phyloP scores from a whole-genome alignment of 2,888 invertebrate species.

The Scaptodrosophila latifasciaeformis region DNA sequence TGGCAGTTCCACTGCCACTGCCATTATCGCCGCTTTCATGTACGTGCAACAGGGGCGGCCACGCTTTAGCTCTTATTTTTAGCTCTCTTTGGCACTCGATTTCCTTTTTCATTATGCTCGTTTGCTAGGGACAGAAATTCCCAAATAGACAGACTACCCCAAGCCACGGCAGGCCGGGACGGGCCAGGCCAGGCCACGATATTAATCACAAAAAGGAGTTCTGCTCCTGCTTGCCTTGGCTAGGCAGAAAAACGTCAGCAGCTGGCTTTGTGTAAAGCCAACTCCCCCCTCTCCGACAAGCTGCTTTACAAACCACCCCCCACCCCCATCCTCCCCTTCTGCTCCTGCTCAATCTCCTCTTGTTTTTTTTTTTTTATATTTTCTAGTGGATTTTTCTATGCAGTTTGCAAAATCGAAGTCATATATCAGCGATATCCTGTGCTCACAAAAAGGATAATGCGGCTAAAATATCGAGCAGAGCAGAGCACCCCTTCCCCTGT shows the following conservation, averaged over 20 bases:
- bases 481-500: conserved; percentile 25
- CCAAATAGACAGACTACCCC: too few species aligned
- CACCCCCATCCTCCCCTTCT: not conserved
- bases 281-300: too few species aligned
- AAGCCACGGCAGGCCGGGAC: too few species aligned
- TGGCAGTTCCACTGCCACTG: not conserved
- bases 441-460: conserved; percentile 36
- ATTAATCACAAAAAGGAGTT: conserved; percentile 3
- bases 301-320: not conserved
- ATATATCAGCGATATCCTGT: conserved; percentile 56
- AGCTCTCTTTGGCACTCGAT: not conserved
- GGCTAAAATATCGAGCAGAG: not conserved
- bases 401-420: conserved; percentile 42
- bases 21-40: not conserved
- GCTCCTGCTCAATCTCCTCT: not conserved
- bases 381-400: conserved; percentile 15
- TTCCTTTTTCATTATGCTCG: conserved; percentile 5
- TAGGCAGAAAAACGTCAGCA: too few species aligned
- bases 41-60: conserved; percentile 31
- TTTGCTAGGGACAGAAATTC: too few species aligned
- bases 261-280: too few species aligned
- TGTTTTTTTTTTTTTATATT: too few species aligned
- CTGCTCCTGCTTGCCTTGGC: not conserved
- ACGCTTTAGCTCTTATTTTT: too few species aligned
- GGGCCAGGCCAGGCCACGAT: not conserved